Evolutionary conservation across 2,113 vertebrate species (phyloP), one percentile per base, ranked within the genome.

Genomic region (Lophotis ruficrista): DNA sequence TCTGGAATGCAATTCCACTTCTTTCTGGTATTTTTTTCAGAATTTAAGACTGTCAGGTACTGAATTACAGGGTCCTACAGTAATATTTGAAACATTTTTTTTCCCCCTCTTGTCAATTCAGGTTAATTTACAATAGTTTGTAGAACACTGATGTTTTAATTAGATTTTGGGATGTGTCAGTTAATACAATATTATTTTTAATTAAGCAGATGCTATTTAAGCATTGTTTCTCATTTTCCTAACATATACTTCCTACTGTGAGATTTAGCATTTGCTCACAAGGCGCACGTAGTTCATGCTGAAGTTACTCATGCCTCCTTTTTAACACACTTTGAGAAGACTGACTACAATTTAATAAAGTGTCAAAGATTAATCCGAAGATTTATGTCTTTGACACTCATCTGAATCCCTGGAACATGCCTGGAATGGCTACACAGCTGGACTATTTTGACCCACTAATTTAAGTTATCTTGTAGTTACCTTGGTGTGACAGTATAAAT

Each of bases 111-210:
- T 80, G 27, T 82, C 69, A 76, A 21, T 75, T 90, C 53, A 89
- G 25, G 80, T 70, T 93, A 69, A 64, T 75, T 76, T 69, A 10
- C 21, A 62, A 50, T 28, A 62, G 2, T 70, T 77, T 85, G 25
- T 51, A 94, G 50, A 92, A 86, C 1, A 5, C 9, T 54, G 21
- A 54, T 72, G 38, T 1, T 89, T 92, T 94, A 80, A 91, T 89
- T 93, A 78, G 12, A 83, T 87, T 87, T 93, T 73, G 18, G 7
- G 31, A 45, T 68, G 2, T 70, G 43, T 48, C 68, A 28, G 23
- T 75, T 92, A 82, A 83, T 19, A 71, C 6, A 41, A 62, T 72
- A 77, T 41, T 61, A 54, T 72, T 95, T 96, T 96, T 84, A 69
- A 94, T 82, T 90, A 92, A 87, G 48, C 35, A 58, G 15, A 61